These are phyloP conservation scores for Phlogophora meticulosa DNA, from an alignment of 2,888 invertebrate genomes.

Conservation along the genomic window DNA sequence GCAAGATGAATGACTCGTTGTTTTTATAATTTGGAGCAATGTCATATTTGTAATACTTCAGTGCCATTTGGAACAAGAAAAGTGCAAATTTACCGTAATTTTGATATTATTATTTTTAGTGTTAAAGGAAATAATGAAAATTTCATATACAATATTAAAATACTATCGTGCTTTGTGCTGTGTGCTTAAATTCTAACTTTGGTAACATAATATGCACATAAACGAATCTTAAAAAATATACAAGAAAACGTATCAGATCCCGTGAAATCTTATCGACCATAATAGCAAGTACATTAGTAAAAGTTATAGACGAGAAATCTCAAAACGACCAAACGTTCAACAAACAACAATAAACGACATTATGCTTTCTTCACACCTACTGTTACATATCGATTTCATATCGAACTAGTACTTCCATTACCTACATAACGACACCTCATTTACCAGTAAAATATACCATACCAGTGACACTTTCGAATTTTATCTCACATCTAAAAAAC, in stretches of 20 bases:
- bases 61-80: background rate
- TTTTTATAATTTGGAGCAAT: conserved; percentile 24
- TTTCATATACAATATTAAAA: too few species aligned
- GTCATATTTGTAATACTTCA: conserved; percentile 34
- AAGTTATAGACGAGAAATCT: conserved; percentile 22
- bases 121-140: too few species aligned
- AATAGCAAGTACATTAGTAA: conserved; percentile 18
- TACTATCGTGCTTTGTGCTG: too few species aligned
- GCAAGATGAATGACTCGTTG: conserved; percentile 26
- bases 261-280: conserved; percentile 17
- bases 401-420: conserved; percentile 73
- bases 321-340: conserved; percentile 24
- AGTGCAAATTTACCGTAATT: background rate
- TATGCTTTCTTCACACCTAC: conserved; percentile 72
- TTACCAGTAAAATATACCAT: conserved; percentile 77
- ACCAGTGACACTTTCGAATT: conserved; percentile 74
- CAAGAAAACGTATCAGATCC: conserved; percentile 30
- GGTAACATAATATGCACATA: too few species aligned
- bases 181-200: too few species aligned
- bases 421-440: conserved; percentile 75
- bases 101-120: too few species aligned
- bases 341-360: conserved; percentile 58
- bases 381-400: conserved; percentile 74
- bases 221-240: background rate
- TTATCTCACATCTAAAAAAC: conserved; percentile 72